A percentile compares a stretch with the other conserved stretches of the same genome.
These are phyloP conservation scores for Mylabris sibirica DNA, from an alignment of 2,888 invertebrate genomes.

Conservation along the genomic window DNA sequence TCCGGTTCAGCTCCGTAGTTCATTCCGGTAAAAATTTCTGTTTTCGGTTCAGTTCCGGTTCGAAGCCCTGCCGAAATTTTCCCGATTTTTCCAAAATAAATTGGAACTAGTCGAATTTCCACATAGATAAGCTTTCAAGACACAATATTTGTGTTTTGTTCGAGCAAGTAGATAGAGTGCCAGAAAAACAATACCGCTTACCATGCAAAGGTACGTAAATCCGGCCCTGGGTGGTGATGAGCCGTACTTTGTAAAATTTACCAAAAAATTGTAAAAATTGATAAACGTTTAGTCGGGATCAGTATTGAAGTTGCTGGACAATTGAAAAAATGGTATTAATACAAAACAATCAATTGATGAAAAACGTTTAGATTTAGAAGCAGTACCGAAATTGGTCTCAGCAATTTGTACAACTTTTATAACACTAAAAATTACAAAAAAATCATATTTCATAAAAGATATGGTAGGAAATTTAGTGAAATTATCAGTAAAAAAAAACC, in stretches of 20 bases:
- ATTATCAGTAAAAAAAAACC: constrained; percentile 60
- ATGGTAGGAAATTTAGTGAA: constrained; percentile 69
- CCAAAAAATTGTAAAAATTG: constrained; percentile 67
- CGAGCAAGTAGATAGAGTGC: no score
- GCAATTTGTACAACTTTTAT: constrained; percentile 68
- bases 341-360: constrained; percentile 40
- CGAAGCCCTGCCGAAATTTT: no score
- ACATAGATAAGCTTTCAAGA: no score
- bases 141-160: no score
- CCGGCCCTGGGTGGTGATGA: no score
- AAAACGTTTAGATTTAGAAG: constrained; percentile 42
- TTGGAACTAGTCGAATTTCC: no score
- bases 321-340: constrained; percentile 41
- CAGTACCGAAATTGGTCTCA: constrained; percentile 65
- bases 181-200: no score
- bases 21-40: no score
- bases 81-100: no score
- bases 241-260: constrained; percentile 66
- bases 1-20: no score
- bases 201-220: no score
- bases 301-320: constrained; percentile 65
- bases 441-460: constrained; percentile 65
- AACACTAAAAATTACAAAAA: constrained; percentile 67
- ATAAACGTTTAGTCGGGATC: constrained; percentile 62
- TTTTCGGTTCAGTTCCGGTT: no score